A percentile compares a stretch with the other conserved stretches of the same genome.
These are phyloP conservation scores for Papilio polytes DNA, from an alignment of 1,140 invertebrate species.

Conservation along the genomic window DNA sequence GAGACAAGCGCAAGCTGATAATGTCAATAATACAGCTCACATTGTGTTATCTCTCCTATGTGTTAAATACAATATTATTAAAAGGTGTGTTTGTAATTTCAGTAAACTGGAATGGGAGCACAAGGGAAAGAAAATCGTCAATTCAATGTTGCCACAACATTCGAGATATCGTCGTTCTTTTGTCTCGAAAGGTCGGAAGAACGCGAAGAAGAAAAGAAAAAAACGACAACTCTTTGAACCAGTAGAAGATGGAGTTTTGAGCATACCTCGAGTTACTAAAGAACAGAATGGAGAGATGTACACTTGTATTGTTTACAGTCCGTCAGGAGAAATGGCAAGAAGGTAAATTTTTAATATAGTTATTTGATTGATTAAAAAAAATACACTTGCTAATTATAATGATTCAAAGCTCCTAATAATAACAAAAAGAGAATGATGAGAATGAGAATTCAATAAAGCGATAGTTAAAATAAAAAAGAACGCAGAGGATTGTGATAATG, in stretches of 20 bases:
- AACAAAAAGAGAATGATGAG: too few species aligned
- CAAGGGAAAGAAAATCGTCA: slow-evolving; percentile 75
- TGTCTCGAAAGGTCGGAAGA: slow-evolving; percentile 48
- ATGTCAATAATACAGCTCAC: too few species aligned
- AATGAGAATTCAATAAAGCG: too few species aligned
- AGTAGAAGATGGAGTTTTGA: slow-evolving; percentile 84
- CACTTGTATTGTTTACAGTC: slow-evolving; percentile 91
- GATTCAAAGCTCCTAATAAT: too few species aligned
- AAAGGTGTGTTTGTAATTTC: slow-evolving; percentile 38
- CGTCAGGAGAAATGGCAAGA: slow-evolving; percentile 90
- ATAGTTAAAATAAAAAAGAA: too few species aligned
- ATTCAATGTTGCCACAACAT: slow-evolving; percentile 63
- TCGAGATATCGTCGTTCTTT: slow-evolving; percentile 60
- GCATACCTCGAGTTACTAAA: slow-evolving; percentile 89
- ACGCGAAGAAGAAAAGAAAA: slow-evolving; percentile 58
- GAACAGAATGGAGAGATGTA: slow-evolving; percentile 89
- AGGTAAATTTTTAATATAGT: too few species aligned
- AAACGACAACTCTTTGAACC: slow-evolving; percentile 73
- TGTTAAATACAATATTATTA: background rate
- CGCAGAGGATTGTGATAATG: too few species aligned
- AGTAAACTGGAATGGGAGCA: slow-evolving; percentile 83
- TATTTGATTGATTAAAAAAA: too few species aligned
- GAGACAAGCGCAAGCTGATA: too few species aligned
- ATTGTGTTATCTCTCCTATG: too few species aligned
- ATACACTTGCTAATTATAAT: too few species aligned